These are phyloP conservation scores for Arctia plantaginis DNA, from an alignment of 2,888 invertebrate genomes.

Conservation along the genomic window DNA sequence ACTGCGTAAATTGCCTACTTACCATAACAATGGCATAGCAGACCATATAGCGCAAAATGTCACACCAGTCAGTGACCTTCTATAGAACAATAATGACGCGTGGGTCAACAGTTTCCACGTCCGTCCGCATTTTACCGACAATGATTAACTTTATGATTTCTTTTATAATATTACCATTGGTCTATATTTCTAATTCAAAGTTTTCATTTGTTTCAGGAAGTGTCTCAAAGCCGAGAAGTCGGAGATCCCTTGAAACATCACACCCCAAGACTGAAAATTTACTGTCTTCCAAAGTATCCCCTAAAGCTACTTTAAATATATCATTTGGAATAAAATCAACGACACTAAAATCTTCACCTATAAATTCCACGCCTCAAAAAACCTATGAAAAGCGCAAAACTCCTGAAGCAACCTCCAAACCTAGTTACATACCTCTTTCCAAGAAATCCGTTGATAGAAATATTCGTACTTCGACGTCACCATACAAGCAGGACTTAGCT, in stretches of 20 bases:
- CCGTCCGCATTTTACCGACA: constrained; percentile 55
- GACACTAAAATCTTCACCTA: constrained; percentile 66
- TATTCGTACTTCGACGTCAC: constrained; percentile 69
- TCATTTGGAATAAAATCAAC: constrained; percentile 74
- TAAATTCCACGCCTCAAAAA: constrained; percentile 63
- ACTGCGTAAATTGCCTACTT: constrained; percentile 58
- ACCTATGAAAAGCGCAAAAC: constrained; percentile 73
- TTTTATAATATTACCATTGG: background rate
- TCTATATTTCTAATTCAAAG: constrained; percentile 25
- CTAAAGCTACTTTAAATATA: constrained; percentile 76
- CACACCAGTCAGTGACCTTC: constrained; percentile 77
- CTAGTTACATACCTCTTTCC: constrained; percentile 80
- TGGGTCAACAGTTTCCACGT: constrained; percentile 74
- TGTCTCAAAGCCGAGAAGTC: constrained; percentile 71
- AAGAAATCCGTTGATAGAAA: constrained; percentile 74
- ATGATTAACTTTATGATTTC: constrained; percentile 37
- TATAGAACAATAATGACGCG: constrained; percentile 73
- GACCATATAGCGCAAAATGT: constrained; percentile 69
- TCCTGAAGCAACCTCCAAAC: constrained; percentile 71
- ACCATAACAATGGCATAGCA: constrained; percentile 67
- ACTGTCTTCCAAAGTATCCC: constrained; percentile 82
- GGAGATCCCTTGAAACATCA: constrained; percentile 75
- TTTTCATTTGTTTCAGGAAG: constrained; percentile 76
- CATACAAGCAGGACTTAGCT: constrained; percentile 73
- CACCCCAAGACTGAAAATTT: constrained; percentile 80